Percentiles rank a stretch among this genome's conserved stretches.
Evolutionary conservation across 1,140 invertebrate species (phyloP).

Genomic region (Zaprionus africanus): DNA sequence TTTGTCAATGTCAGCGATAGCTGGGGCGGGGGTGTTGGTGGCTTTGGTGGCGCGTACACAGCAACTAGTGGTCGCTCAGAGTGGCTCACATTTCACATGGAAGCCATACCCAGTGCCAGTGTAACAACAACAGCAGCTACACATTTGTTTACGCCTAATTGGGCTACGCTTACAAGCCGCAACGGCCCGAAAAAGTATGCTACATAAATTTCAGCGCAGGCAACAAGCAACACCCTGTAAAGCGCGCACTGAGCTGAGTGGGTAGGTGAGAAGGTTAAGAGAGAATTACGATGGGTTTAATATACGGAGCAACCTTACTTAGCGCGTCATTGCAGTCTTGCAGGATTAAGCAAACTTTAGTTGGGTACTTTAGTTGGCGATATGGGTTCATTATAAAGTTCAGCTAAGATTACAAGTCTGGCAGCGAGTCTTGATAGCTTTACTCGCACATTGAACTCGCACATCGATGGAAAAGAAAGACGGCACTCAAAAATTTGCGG

Average conservation of each 20-base stretch:
- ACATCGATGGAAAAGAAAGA: constrained; percentile 14
- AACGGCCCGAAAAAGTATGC: constrained; percentile 47
- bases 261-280: background rate
- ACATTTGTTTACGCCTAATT: constrained; percentile 83
- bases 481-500: constrained; percentile 36
- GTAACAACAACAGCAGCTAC: constrained; percentile 50
- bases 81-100: constrained; percentile 64
- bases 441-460: constrained; percentile 17
- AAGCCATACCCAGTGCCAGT: constrained; percentile 21
- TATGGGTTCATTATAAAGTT: background rate
- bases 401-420: background rate
- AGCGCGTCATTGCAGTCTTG: no score
- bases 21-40: constrained; percentile 6
- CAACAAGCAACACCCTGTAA: constrained; percentile 10
- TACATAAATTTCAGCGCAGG: constrained; percentile 42
- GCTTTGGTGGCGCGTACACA: constrained; percentile 30
- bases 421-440: background rate
- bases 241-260: background rate
- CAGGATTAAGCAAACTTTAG: background rate
- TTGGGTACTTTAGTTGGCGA: background rate
- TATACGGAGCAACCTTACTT: background rate
- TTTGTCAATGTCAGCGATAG: constrained; percentile 72
- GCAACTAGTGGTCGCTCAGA: constrained; percentile 72
- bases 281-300: background rate
- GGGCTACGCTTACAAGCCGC: constrained; percentile 73